Evolutionary conservation across 1,140 invertebrate genomes (phyloP).

Genomic region (Drosophila repleta): DNA sequence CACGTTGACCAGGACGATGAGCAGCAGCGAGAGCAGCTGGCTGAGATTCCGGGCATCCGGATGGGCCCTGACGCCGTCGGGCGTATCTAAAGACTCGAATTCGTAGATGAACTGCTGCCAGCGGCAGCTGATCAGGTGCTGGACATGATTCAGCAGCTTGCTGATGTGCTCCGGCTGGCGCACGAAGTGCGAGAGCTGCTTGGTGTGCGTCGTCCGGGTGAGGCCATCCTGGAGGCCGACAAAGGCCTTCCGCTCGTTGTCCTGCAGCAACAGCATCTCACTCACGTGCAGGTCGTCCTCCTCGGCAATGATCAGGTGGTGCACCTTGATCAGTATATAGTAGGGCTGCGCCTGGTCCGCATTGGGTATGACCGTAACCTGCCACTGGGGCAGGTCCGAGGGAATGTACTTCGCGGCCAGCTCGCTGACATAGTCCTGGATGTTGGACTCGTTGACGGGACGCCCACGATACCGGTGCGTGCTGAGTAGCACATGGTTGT

Average conservation of each 20-base stretch:
- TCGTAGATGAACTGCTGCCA: constrained; percentile 92
- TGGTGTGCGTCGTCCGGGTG: constrained; percentile 10
- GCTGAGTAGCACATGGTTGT: constrained; percentile 89
- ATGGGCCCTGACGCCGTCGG: constrained; percentile 56
- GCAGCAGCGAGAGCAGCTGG: constrained; percentile 64
- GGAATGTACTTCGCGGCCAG: constrained; percentile 91
- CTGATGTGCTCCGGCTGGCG: constrained; percentile 87
- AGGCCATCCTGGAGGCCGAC: constrained; percentile 42
- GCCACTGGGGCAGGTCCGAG: constrained; percentile 89
- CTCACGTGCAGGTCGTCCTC: constrained; percentile 89
- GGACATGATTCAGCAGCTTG: constrained; percentile 87
- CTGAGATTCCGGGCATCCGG: constrained; percentile 55
- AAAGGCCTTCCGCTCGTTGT: constrained; percentile 45
- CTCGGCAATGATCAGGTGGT: constrained; percentile 89
- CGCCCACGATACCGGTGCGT: constrained; percentile 87
- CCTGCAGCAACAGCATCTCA: constrained; percentile 88
- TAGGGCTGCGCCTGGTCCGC: constrained; percentile 83
- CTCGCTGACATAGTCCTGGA: constrained; percentile 92
- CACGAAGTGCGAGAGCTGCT: constrained; percentile 80
- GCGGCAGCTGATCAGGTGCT: constrained; percentile 88
- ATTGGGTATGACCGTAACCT: constrained; percentile 89
- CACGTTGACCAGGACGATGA: constrained; percentile 77
- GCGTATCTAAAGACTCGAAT: constrained; percentile 90
- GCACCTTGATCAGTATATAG: constrained; percentile 89
- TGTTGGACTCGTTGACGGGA: constrained; percentile 88